Evolutionary conservation across 2,113 vertebrate species (phyloP).

Genomic region (Chrysochloris asiatica): DNA sequence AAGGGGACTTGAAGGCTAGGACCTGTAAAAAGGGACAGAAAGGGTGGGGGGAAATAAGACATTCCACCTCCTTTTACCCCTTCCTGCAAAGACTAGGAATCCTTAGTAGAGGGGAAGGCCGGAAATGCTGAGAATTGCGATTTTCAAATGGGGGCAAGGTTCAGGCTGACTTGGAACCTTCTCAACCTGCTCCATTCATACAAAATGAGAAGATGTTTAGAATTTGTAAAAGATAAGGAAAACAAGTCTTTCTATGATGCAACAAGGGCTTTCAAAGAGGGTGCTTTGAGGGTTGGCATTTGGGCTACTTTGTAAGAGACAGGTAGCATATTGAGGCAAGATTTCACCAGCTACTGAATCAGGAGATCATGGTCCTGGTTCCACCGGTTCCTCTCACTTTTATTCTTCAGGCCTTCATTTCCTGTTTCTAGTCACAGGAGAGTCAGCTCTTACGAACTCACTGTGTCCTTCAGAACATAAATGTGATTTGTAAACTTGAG

Average conservation of each 20-base stretch:
- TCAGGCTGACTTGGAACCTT: not conserved
- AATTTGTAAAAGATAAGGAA: not conserved
- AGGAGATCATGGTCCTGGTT: not conserved
- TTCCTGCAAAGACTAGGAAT: not conserved
- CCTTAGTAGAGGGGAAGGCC: not conserved
- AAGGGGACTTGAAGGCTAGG: no score
- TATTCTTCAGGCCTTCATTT: not conserved
- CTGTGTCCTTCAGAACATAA: not conserved
- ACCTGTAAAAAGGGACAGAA: not conserved
- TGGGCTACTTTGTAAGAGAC: not conserved
- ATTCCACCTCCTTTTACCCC: not conserved
- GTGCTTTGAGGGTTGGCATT: no score
- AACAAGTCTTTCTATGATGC: not conserved
- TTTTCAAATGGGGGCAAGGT: not conserved
- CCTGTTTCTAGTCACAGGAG: not conserved
- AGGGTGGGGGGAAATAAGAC: not conserved
- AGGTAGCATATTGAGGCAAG: not conserved
- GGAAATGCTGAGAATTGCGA: not conserved
- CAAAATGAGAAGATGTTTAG: not conserved
- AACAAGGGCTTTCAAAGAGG: not conserved
- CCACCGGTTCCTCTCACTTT: not conserved
- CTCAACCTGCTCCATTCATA: not conserved
- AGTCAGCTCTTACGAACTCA: not conserved
- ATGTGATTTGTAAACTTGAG: no score
- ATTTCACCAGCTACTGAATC: not conserved